A percentile compares a stretch with the other conserved stretches of the same genome.
Evolutionary conservation across 2,113 vertebrate species (phyloP).

Genomic region (Clarias macrocephalus): DNA sequence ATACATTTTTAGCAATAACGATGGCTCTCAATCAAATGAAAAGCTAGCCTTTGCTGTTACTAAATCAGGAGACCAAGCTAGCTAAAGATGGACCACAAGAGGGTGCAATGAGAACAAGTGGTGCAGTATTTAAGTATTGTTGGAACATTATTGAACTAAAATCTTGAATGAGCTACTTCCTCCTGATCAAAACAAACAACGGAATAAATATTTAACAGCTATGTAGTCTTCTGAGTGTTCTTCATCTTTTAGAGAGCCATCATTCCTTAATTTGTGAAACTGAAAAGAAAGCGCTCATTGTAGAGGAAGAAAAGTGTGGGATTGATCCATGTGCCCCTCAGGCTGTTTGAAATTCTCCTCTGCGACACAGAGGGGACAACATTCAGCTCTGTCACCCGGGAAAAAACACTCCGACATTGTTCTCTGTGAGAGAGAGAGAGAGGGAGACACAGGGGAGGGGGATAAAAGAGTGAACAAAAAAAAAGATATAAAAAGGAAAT

Average conservation of each 20-base stretch:
- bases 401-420: constrained; percentile 58
- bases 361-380: constrained; percentile 11
- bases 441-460: constrained; percentile 12
- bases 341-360: constrained; percentile 60
- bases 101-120: neutral
- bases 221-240: neutral
- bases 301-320: neutral
- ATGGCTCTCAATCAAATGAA: neutral
- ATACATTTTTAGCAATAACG: neutral
- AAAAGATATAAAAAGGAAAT: constrained; percentile 30
- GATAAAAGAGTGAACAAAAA: neutral
- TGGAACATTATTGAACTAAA: constrained; percentile 11
- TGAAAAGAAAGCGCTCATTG: constrained; percentile 12
- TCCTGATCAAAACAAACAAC: neutral
- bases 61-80: neutral
- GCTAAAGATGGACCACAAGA: constrained; percentile 1
- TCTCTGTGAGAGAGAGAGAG: constrained; percentile 46
- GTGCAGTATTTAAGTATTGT: neutral
- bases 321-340: constrained; percentile 32
- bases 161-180: neutral
- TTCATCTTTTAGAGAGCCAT: neutral
- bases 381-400: constrained; percentile 48
- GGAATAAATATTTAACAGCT: neutral
- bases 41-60: neutral
- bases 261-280: neutral